phyloP scores from a whole-genome alignment of 1,140 invertebrate genomes.

The Agrypnia vestita region DNA sequence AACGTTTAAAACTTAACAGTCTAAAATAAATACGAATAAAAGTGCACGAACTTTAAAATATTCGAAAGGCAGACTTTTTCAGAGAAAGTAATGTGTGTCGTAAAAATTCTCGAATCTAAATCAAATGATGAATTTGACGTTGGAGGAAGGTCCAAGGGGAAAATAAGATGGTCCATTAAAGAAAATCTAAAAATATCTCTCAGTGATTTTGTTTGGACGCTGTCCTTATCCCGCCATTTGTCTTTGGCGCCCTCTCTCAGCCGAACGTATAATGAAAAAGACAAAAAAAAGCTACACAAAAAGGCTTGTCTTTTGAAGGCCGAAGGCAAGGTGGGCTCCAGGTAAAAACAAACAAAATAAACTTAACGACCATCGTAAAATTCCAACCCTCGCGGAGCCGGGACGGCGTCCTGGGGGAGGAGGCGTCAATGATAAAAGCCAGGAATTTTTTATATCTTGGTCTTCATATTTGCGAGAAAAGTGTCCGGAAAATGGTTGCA shows the following conservation, averaged over 20 bases:
- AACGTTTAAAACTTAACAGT: no score
- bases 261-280: conserved; percentile 40
- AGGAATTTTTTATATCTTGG: conserved; percentile 26
- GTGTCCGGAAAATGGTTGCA: conserved; percentile 33
- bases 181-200: conserved; percentile 26
- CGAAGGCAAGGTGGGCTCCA: conserved; percentile 18
- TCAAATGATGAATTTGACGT: neutral
- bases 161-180: conserved; percentile 23
- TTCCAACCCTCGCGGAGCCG: conserved; percentile 19
- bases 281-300: conserved; percentile 18
- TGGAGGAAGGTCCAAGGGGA: neutral
- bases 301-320: conserved; percentile 38
- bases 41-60: no score
- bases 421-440: conserved; percentile 6
- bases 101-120: neutral
- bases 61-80: no score
- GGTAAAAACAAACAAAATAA: conserved; percentile 45
- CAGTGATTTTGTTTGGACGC: conserved; percentile 28
- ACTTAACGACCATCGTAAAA: conserved; percentile 41
- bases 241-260: conserved; percentile 24
- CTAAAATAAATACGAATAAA: no score
- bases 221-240: conserved; percentile 31
- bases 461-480: conserved; percentile 39
- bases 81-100: no score
- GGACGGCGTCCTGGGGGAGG: neutral